Evolutionary conservation across 2,888 invertebrate genomes (phyloP), one percentile per base, ranked within the genome.

Genomic region (Drosophila birchii): DNA sequence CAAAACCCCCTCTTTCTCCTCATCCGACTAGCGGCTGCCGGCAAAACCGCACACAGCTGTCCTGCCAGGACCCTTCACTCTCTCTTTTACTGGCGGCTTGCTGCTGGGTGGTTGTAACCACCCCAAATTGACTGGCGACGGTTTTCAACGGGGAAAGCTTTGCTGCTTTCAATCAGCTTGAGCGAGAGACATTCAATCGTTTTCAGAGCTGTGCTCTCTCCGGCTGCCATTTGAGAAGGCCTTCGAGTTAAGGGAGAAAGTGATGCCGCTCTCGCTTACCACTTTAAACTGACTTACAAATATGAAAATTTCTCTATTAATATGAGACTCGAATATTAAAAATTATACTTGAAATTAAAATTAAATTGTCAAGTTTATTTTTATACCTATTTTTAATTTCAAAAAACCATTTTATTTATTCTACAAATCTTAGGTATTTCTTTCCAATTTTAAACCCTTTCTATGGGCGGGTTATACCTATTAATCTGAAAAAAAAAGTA

Each of bases 31-130:
- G 73, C 73, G 68, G 47, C 75, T 78, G 62, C 86, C 81, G 81
- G 86, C 80, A 82, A 80, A 67, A 49, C 69, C 49, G 56, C 69
- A 72, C 80, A 86, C 81, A 81, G 86, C 86, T 81, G 81, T 80
- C 78, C 75, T 59, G 73, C 18, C 26, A 49, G 38, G 39, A 45
- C 47, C 51, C 44, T 34, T 9, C 56, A 54, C 59, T 53, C 44
- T 29, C 51, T 47, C 55, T 54, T 23, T 23, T 32, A 43, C 49
- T 16, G 8, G 45, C 58, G 38, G 23, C n/a, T 29, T 11, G 20
- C 34, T 56, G 62, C 34, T 56, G 62, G 55, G 49, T 55, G 43
- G 12, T 29, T 51, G 51, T 53, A 53, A 51, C 54, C 53, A 43
- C 66, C 57, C 57, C 70, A 36, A 47, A 55, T 51, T 58, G 61